phyloP scores from a whole-genome alignment of 2,888 invertebrate genomes.

The Bedellia somnulentella region DNA sequence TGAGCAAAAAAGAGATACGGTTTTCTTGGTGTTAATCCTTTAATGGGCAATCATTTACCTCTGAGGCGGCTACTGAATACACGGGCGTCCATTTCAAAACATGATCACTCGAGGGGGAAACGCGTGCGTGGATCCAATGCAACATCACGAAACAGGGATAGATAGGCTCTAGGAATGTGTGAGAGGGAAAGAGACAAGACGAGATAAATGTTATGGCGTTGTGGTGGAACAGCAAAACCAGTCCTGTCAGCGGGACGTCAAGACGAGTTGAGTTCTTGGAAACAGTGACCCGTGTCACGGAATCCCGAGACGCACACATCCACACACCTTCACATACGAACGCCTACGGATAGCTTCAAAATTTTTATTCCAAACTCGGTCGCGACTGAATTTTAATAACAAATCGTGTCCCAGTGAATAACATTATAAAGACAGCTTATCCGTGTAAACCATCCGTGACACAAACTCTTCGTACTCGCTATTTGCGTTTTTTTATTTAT shows the following conservation, averaged over 20 bases:
- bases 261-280: constrained; percentile 56
- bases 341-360: constrained; percentile 10
- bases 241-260: constrained; percentile 59
- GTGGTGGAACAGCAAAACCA: constrained; percentile 48
- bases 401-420: constrained; percentile 9
- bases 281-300: constrained; percentile 61
- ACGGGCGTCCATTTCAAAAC: constrained; percentile 41
- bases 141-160: constrained; percentile 18
- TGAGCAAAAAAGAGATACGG: too few relatives aligned
- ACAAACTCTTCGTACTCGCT: neutral
- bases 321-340: constrained; percentile 16
- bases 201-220: constrained; percentile 39
- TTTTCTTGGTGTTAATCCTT: constrained; percentile 15
- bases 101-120: constrained; percentile 41
- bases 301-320: constrained; percentile 49
- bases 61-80: constrained; percentile 47
- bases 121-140: constrained; percentile 52
- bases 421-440: constrained; percentile 1
- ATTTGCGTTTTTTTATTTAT: constrained; percentile 1
- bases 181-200: constrained; percentile 26
- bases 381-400: constrained; percentile 26
- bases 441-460: neutral
- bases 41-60: constrained; percentile 39
- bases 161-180: constrained; percentile 13
- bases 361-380: constrained; percentile 19